A percentile compares a stretch with the other conserved stretches of the same genome.
These are phyloP conservation scores for Agriopis marginaria DNA, from an alignment of 2,888 invertebrate genomes.

Conservation along the genomic window DNA sequence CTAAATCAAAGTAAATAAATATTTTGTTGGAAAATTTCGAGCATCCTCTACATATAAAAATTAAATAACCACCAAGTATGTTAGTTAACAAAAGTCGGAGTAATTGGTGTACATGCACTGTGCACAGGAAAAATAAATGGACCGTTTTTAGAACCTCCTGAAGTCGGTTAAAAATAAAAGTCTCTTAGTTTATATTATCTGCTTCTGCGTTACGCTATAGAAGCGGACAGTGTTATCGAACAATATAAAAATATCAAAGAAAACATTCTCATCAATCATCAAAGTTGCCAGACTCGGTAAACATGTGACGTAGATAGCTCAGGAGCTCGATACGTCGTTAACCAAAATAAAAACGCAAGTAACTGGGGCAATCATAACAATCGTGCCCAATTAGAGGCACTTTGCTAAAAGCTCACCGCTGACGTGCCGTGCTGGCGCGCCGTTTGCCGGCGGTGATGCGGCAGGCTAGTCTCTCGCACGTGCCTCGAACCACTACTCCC, in stretches of 20 bases:
- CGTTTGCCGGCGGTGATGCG: constrained; percentile 37
- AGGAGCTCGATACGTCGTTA: constrained; percentile 14
- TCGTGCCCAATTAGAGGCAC: constrained; percentile 47
- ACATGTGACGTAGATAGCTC: constrained; percentile 28
- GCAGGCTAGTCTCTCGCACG: constrained; percentile 49
- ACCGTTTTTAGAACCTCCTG: too few species aligned
- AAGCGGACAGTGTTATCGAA: constrained; percentile 17
- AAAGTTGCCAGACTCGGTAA: constrained; percentile 23
- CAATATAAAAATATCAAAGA: constrained; percentile 21
- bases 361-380: constrained; percentile 41
- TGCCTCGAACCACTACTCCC: constrained; percentile 49
- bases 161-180: constrained; percentile 5
- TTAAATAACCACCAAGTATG: too few species aligned
- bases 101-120: too few species aligned
- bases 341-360: constrained; percentile 32
- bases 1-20: too few species aligned
- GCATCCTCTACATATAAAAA: too few species aligned
- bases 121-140: too few species aligned
- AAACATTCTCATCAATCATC: constrained; percentile 27
- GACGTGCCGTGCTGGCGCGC: constrained; percentile 43
- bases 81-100: too few species aligned
- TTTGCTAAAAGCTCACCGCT: constrained; percentile 45
- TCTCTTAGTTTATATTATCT: constrained; percentile 8
- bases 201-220: constrained; percentile 1
- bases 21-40: too few species aligned